Base-by-base conservation (phyloP, 2,888 invertebrate species). In the Auanema sp. region DNA sequence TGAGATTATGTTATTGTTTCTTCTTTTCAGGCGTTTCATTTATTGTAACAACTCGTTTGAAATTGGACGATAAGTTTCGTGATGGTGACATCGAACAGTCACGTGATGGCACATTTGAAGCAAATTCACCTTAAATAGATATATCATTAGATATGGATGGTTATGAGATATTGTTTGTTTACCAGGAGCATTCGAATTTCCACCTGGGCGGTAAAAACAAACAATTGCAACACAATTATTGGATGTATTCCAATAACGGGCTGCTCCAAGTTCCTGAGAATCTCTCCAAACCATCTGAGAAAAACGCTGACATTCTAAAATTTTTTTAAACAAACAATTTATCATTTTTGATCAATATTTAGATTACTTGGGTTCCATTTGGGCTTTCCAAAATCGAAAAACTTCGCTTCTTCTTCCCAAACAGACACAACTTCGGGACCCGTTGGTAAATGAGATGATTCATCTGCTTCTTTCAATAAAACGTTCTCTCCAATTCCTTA, bases 251-350 rank as follows among this genome's bases (percentile, higher is more conserved):
- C 83, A 83, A 53, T 76, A 76, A 24, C 68, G 55, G 2, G 73
- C 73, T 0, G 71, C 73, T 44, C 73, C 73, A 11, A 74, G 58
- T 57, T 74, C 73, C 12, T 60, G 53, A 12, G 79, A 76, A 33
- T 79, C 77, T 40, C 79, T 70, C 83, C 83, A 83, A 2, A 83
- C 73, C 68, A 83, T 78, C 68, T 83, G 83, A 0, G 83, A 79
- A 67, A 83, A 83, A 62, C 79, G 66, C 64, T 81, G 78, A 59
- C 78, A 77, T 65, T 80, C 80, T 82, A 72, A 60, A 80, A 72
- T 55, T 40, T 55, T 55, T 41, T 52, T 52, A 16, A 50, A 52
- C 18, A 16, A 52, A 23, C 21, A 23, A 23, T 52, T 18, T 23
- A 21, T 23, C 52, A 52, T 52, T 21, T 16, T 10, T 40, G 16